Base-by-base conservation (phyloP, 2,888 invertebrate genomes). In the Calliphora vomitoria region DNA sequence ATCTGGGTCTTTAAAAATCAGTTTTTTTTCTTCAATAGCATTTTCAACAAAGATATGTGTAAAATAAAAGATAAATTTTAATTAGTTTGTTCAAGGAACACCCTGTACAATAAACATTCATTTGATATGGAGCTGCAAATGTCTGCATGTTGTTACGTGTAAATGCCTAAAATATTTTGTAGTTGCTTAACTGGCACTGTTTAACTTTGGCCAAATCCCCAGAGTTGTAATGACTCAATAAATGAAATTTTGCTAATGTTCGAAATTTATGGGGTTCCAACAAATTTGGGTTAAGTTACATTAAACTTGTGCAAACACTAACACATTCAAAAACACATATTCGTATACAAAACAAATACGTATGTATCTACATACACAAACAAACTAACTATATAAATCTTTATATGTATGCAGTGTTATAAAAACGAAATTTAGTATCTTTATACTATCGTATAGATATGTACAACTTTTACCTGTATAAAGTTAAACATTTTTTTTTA, bases 221-320 rank as follows among this genome's bases (percentile, higher is more conserved):
- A 53, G 80, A 81, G 83, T 58, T 71, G 15, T 38, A 83, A 79
- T 58, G 79, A 80, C 83, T 83, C 83, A 83, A 80, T 79, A 64
- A 83, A 79, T 76, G 72, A 83, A 83, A 69, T 86, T 86, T 76
- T 82, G 69, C 74, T 72, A 81, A 85, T 85, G 80, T 84, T 76
- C 15, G n/a, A 76, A 86, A 76, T 81, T 81, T 81, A 84, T 86
- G 83, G 79, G 69, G 25, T 50, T 64, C 64, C 58, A 66, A 47
- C 35, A 83, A 76, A 86, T 83, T 83, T 80, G 20, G 86, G 83
- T 83, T 83, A 86, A 83, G 69, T 83, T 80, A 80, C 64, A 80
- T 47, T 66, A 47, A 72, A 75, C 78, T 86, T 72, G 15, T 35
- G 11, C 66, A 69, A n/a, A 79, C 44, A 76, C n/a, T 11, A 15